Evolutionary conservation across 64 coral and sea anemone species (phyloP).

Genomic region (Dendronephthya gigantea): DNA sequence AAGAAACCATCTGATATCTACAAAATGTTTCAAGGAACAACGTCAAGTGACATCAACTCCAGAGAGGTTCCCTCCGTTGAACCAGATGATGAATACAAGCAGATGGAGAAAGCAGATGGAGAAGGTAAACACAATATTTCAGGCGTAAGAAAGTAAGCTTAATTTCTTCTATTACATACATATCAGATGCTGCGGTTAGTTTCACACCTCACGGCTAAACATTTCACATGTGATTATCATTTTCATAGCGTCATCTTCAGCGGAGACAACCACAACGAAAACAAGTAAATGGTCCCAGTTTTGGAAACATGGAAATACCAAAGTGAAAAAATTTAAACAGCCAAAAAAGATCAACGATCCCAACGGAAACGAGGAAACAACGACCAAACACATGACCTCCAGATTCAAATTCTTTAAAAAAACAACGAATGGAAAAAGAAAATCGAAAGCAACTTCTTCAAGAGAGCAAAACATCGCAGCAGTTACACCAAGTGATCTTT

Average conservation of each 20-base stretch:
- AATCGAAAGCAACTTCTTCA: not conserved
- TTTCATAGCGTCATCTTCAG: no score
- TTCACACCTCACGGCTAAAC: no score
- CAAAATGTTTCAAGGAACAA: not conserved
- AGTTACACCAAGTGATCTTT: not conserved
- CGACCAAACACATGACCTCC: not conserved
- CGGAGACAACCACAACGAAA: no score
- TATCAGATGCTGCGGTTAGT: no score
- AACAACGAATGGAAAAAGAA: not conserved
- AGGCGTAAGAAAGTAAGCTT: no score
- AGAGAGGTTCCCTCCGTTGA: not conserved
- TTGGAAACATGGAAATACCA: no score
- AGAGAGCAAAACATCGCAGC: not conserved
- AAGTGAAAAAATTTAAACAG: no score
- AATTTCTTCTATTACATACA: no score
- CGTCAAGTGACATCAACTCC: no score
- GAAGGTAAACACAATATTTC: not conserved
- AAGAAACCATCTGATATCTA: not conserved
- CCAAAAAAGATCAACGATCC: not conserved
- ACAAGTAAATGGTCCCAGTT: no score
- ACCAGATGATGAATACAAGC: not conserved
- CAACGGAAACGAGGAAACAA: not conserved
- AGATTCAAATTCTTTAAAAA: not conserved
- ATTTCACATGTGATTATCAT: no score
- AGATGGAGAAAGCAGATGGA: not conserved